Evolutionary conservation across 2,113 vertebrate species (phyloP).

Genomic region (Cheilinus undulatus): DNA sequence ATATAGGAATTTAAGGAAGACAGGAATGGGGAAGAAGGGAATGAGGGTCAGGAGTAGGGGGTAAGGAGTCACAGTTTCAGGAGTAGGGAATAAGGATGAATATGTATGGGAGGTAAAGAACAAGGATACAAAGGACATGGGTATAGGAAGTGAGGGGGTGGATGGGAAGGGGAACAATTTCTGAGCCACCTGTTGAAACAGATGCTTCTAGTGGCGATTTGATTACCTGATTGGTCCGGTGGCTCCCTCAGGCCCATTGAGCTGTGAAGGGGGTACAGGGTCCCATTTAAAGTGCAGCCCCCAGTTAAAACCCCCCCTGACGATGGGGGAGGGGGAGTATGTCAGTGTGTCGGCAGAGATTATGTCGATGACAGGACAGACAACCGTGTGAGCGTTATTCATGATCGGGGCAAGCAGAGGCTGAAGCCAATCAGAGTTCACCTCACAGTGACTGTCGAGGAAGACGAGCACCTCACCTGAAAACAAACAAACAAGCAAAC

Average conservation of each 20-base stretch:
- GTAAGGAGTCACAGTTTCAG: too few relatives aligned
- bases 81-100: too few relatives aligned
- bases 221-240: conserved; percentile 89
- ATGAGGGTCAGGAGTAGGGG: too few relatives aligned
- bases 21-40: too few relatives aligned
- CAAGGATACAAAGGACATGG: too few relatives aligned
- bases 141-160: neutral
- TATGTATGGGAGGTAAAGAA: too few relatives aligned
- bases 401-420: conserved; percentile 88
- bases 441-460: conserved; percentile 98
- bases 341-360: conserved; percentile 94
- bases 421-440: conserved; percentile 92
- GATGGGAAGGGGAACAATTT: neutral
- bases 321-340: conserved; percentile 94
- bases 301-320: conserved; percentile 98
- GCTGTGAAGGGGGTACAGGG: conserved; percentile 89
- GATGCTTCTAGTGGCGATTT: neutral
- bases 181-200: neutral
- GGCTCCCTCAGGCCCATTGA: conserved; percentile 84
- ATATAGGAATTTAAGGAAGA: too few relatives aligned
- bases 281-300: conserved; percentile 99
- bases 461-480: conserved; percentile 95
- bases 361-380: conserved; percentile 98
- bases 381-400: conserved; percentile 86
- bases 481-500: neutral